Conservation (phyloP, 2,888 invertebrate genomes). For the Abrostola triplasia region DNA sequence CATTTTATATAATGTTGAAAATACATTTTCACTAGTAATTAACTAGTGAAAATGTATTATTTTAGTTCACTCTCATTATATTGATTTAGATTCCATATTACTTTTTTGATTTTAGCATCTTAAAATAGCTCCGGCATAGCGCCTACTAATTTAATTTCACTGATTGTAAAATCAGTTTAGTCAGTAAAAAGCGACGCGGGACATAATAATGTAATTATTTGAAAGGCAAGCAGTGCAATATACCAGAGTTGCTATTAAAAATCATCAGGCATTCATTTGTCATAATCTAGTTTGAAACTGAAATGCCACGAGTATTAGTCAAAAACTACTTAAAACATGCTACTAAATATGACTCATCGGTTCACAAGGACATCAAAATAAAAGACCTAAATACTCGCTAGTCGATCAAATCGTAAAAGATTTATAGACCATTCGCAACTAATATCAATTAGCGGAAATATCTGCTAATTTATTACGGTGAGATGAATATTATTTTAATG, state of each 20-base stretch:
- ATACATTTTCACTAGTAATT: too few species aligned
- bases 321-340: too few species aligned
- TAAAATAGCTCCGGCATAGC: too few species aligned
- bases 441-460: conserved; percentile 25
- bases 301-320: background rate
- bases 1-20: too few species aligned
- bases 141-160: too few species aligned
- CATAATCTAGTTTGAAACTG: background rate
- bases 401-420: conserved; percentile 16
- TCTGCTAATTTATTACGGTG: conserved; percentile 18
- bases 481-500: conserved; percentile 24
- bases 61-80: background rate
- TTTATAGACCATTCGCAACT: conserved; percentile 37
- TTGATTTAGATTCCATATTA: background rate
- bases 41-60: too few species aligned
- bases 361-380: conserved; percentile 32
- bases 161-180: background rate
- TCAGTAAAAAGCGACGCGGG: background rate
- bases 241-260: conserved; percentile 8
- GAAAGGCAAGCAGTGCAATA: conserved; percentile 6
- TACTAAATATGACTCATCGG: too few species aligned
- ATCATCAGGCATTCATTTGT: conserved; percentile 4
- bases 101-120: background rate
- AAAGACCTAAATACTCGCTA: conserved; percentile 15
- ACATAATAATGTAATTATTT: background rate